phyloP scores from a whole-genome alignment of 2,888 invertebrate genomes.

The Dicycla oo region DNA sequence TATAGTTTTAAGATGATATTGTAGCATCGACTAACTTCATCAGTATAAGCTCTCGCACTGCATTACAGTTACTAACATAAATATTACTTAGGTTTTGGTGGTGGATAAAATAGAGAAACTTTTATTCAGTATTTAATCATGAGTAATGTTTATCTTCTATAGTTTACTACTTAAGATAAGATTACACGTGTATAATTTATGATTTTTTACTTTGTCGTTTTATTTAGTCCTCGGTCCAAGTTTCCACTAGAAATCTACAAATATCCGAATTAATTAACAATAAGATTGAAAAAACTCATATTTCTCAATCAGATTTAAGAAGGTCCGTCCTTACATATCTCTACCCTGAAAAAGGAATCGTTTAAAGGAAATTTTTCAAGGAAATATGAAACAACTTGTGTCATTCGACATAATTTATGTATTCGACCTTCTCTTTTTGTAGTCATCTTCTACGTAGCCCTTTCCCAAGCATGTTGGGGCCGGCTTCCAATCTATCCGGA shows the following conservation, averaged over 20 bases:
- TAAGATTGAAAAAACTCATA: background rate
- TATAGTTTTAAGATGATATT: constrained; percentile 70
- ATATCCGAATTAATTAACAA: background rate
- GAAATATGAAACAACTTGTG: background rate
- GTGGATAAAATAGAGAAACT: constrained; percentile 82
- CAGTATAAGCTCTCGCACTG: constrained; percentile 71
- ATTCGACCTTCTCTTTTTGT: background rate
- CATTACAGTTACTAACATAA: constrained; percentile 79
- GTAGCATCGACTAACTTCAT: constrained; percentile 65
- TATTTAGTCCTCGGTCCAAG: constrained; percentile 62
- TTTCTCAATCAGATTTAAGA: background rate
- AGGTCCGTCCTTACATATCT: too few species aligned
- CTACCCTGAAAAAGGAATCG: background rate
- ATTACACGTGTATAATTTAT: constrained; percentile 79
- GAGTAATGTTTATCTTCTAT: constrained; percentile 82
- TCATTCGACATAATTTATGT: background rate
- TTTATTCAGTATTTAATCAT: constrained; percentile 84
- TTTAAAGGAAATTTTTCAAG: background rate
- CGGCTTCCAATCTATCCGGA: background rate
- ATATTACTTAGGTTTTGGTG: constrained; percentile 84
- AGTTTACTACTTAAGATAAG: constrained; percentile 78
- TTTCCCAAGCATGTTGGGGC: background rate
- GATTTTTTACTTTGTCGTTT: constrained; percentile 75
- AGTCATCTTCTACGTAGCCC: background rate
- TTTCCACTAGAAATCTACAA: background rate